Base-by-base conservation (phyloP, 2,888 invertebrate species). In the Macroteleia sp. region DNA sequence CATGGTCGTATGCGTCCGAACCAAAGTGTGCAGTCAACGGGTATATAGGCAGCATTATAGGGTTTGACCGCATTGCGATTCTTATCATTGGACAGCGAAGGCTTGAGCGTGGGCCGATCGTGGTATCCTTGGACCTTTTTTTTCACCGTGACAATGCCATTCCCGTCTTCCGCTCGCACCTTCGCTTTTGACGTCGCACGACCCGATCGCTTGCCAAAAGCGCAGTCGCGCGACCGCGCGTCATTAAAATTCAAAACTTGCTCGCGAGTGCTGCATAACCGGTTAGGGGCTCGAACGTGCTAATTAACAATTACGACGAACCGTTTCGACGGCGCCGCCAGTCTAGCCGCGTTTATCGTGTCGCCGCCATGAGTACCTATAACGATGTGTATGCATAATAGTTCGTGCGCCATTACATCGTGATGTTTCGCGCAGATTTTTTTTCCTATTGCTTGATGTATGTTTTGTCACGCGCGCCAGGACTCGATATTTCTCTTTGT, bases 291-390 rank as follows among this genome's bases (percentile, higher is more conserved):
- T 57, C 66, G 73, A 78, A 78, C 76, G 54, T 80, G 83, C 81
- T 84, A 85, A 87, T 87, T 85, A 85, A 84, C 82, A 83, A 83
- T 85, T 82, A 84, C 83, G 77, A 82, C 56, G 84, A 83, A 82
- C 77, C 77, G 77, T 83, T 83, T 42, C 59, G 71, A 76, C 67
- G 86, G 85, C 86, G 86, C 83, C 85, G 73, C 61, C 62, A 69
- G 82, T 83, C 82, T 84, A 81, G 74, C 64, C 80, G 56, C 66
- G 76, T 85, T 83, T 81, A 83, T 86, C 84, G 82, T 64, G 74
- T 74, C 69, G 66, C 67, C 50, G 70, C 48, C 32, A 32, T 61
- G 77, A 50, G 69, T 59, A 25, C 62, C 67, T 56, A 73, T 81
- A 69, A 78, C 77, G 76, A 77, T 20, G 77, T 70, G 70, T 77